Conservation (phyloP, 2,797 vertebrate genomes). For the Nothura maculosa region DNA sequence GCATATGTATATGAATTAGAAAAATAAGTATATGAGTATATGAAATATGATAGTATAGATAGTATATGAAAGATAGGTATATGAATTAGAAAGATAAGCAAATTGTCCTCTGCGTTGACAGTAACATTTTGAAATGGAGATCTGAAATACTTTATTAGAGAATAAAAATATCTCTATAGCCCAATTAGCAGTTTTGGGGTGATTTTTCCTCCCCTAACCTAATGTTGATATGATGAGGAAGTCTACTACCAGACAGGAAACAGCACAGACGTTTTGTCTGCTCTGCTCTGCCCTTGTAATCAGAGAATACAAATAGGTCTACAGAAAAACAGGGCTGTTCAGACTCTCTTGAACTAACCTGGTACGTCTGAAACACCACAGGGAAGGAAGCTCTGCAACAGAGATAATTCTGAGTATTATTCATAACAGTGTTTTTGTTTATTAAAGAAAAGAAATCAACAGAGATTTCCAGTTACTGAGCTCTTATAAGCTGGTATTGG, state of each 20-base stretch:
- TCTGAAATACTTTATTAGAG: background rate
- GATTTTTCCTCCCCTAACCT: accelerated
- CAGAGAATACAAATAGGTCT: background rate
- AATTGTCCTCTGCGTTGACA: background rate
- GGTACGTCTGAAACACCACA: background rate
- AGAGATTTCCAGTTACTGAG: background rate
- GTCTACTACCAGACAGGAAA: background rate
- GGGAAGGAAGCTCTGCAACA: background rate
- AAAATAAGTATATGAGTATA: background rate
- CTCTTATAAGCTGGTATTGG: background rate
- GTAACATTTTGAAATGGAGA: background rate
- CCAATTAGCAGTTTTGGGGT: background rate
- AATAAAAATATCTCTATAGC: background rate
- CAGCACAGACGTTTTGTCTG: background rate
- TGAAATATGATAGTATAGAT: too few species aligned
- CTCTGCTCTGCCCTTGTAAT: background rate
- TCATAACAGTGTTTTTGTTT: background rate
- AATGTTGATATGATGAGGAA: background rate
- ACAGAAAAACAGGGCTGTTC: background rate
- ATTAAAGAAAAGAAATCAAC: background rate
- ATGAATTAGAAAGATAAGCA: background rate
- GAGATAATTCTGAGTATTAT: background rate
- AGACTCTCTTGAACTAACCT: background rate
- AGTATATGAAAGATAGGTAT: background rate
- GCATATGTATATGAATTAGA: background rate